Evolutionary conservation across 2,113 vertebrate species (phyloP).

Genomic region (Leptobrachium ailaonicum): DNA sequence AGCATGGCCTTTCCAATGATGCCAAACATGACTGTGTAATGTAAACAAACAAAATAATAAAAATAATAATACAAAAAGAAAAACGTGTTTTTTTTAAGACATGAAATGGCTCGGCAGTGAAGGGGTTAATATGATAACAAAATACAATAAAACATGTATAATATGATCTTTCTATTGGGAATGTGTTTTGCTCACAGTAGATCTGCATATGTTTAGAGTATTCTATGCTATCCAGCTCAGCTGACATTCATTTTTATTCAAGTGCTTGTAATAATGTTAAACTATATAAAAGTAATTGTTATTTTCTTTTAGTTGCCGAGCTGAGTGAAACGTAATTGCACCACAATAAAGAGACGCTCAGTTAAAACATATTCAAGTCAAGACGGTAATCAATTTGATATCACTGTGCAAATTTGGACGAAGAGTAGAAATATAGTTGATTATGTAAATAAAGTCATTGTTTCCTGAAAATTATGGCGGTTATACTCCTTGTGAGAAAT

Average conservation of each 20-base stretch:
- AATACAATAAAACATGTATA: background rate
- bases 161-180: background rate
- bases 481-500: background rate
- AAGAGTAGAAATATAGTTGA: background rate
- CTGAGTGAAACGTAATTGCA: conserved; percentile 28
- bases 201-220: background rate
- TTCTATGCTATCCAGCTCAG: conserved; percentile 6
- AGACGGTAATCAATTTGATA: background rate
- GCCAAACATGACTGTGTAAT: no score
- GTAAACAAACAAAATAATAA: no score
- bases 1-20: no score
- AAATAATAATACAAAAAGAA: no score
- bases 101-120: no score
- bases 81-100: no score
- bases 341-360: background rate
- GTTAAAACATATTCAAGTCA: conserved; percentile 27
- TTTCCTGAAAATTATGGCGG: background rate
- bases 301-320: background rate
- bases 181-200: background rate
- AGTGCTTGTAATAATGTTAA: conserved; percentile 3
- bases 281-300: conserved; percentile 7
- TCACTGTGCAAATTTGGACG: background rate
- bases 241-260: conserved; percentile 1
- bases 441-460: background rate
- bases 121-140: no score